phyloP scores from a whole-genome alignment of 2,113 vertebrate species.

The Sisor rabdophorus region DNA sequence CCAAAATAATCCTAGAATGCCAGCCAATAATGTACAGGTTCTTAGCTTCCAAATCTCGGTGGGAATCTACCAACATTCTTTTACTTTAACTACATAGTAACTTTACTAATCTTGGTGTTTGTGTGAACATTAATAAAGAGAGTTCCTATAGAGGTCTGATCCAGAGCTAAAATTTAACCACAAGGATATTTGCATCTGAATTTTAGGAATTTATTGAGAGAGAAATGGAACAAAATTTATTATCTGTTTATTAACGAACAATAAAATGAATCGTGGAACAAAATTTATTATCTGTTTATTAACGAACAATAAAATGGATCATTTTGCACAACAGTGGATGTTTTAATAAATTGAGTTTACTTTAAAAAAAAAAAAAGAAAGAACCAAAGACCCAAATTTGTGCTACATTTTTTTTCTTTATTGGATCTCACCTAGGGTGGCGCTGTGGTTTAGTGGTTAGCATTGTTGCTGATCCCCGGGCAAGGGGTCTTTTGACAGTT shows the following conservation, averaged over 20 bases:
- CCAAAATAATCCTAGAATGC: slow-evolving; percentile 7
- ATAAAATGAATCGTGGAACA: not conserved
- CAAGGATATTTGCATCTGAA: not conserved
- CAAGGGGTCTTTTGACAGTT: too few species aligned
- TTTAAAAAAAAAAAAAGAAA: not conserved
- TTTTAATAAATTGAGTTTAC: not conserved
- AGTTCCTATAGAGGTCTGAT: not conserved
- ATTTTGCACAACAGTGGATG: not conserved
- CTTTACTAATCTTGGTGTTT: slow-evolving; percentile 30
- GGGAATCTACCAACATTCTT: slow-evolving; percentile 26
- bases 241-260: not conserved
- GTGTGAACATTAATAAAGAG: slow-evolving; percentile 5
- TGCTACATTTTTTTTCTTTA: not conserved
- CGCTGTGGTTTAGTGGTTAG: too few species aligned
- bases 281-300: not conserved
- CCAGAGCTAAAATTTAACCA: slow-evolving; percentile 12
- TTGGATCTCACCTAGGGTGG: slow-evolving; percentile 7
- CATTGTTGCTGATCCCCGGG: too few species aligned
- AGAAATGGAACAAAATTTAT: not conserved
- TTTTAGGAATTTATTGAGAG: not conserved
- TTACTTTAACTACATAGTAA: slow-evolving; percentile 36
- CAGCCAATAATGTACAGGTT: slow-evolving; percentile 9
- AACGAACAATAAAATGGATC: not conserved
- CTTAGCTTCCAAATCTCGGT: slow-evolving; percentile 28
- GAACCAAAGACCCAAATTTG: not conserved